Evolutionary conservation across 1,140 invertebrate genomes (phyloP).

Genomic region (Pectinophora gossypiella): DNA sequence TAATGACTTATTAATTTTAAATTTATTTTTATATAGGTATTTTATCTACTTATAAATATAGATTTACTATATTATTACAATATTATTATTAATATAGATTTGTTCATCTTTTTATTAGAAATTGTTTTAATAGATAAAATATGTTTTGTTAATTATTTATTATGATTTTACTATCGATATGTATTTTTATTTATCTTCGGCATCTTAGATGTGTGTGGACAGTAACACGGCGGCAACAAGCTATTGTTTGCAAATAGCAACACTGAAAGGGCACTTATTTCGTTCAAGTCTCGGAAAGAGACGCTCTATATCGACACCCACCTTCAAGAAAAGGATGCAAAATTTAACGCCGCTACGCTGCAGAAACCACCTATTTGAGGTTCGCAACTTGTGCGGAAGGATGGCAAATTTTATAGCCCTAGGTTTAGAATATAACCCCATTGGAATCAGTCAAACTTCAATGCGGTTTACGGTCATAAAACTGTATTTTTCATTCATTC

Average conservation of each 20-base stretch:
- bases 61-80: no score
- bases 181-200: no score
- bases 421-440: slow-evolving; percentile 36
- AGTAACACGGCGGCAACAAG: slow-evolving; percentile 51
- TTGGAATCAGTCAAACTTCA: no score
- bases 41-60: neutral
- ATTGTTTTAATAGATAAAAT: no score
- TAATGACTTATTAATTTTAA: neutral
- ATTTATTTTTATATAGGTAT: no score
- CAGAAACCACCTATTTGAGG: slow-evolving; percentile 18
- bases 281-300: slow-evolving; percentile 21
- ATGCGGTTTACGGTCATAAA: no score
- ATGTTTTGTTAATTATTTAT: no score
- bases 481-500: no score
- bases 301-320: slow-evolving; percentile 14
- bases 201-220: slow-evolving; percentile 43
- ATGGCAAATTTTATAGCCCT: slow-evolving; percentile 41
- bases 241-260: slow-evolving; percentile 65
- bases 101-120: no score
- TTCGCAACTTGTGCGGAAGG: slow-evolving; percentile 14
- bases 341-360: neutral
- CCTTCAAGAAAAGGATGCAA: slow-evolving; percentile 14
- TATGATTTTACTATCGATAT: no score
- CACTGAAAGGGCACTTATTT: slow-evolving; percentile 34
- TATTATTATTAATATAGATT: no score